Evolutionary conservation across 2,888 invertebrate genomes (phyloP), one percentile per base, ranked within the genome.

Genomic region (Bursaphelenchus okinawaensis): DNA sequence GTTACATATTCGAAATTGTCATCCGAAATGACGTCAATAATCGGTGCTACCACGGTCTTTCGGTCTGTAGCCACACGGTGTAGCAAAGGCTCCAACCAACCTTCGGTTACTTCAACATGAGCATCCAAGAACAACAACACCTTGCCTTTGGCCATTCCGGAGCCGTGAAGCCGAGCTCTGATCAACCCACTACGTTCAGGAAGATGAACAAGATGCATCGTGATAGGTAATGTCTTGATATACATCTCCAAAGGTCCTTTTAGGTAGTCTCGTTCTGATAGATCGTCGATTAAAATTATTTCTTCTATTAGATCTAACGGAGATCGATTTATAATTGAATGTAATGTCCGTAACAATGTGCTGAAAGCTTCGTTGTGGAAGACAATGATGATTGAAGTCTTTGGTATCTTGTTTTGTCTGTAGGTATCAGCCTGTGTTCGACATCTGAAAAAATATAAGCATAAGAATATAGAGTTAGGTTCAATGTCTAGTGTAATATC

Each of bases 291-390:
- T n/a, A 80, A 65, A 64, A 80, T 81, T 52, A 80, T 78, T 57
- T 81, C 80, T 27, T 72, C 66, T 26, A 80, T 62, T 19, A 78
- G 56, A 8, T 71, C 54, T 1, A 29, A 52, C 16, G 77, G 80
- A 55, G 69, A 74, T 54, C 81, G 71, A 61, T 81, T 79, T 50
- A 83, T 67, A 24, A 83, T 77, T 7, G 82, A 82, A 62, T 83
- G 82, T 6, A 83, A 73, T 2, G 81, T 81, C 40, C 96, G 87
- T 69, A 96, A 87, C 22, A 98, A 87, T 0, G 96, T 98, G 52
- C 92, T 90, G 95, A 95, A 96, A 0, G 96, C 96, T 84, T 98
- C 96, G 84, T 98, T 98, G 86, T 98, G 96, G 86, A 98, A 98
- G 62, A 98, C 96, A 80, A 98, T 94, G 68, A 98, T 93, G 78